These are phyloP conservation scores for Pyrrhosoma nymphula DNA, from an alignment of 2,888 invertebrate species.

Conservation along the genomic window DNA sequence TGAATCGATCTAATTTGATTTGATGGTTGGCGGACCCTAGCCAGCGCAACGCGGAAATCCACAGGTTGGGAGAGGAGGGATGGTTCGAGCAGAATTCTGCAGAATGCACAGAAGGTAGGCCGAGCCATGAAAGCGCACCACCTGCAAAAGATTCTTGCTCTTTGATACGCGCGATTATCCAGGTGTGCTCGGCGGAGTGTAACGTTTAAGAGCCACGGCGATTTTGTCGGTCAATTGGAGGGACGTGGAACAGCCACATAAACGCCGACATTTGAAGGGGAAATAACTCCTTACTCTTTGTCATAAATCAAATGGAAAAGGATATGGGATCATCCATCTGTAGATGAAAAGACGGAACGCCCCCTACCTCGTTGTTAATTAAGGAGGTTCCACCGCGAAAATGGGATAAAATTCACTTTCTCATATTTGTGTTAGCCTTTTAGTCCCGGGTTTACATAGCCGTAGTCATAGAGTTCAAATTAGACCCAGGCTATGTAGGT, in stretches of 20 bases:
- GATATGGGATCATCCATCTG: not conserved
- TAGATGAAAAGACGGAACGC: not conserved
- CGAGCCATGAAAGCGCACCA: not conserved
- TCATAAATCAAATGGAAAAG: not conserved
- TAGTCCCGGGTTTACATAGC: too few species aligned
- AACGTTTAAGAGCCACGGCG: not conserved
- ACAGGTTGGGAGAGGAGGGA: not conserved
- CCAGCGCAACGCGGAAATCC: too few species aligned
- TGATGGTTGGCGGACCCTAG: too few species aligned
- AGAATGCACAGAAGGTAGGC: not conserved
- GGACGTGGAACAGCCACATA: not conserved
- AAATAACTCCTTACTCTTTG: not conserved
- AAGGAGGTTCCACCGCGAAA: too few species aligned
- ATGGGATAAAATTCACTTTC: too few species aligned
- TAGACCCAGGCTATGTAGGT: too few species aligned
- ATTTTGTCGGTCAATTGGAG: not conserved
- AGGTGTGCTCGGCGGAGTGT: not conserved
- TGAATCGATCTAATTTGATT: too few species aligned
- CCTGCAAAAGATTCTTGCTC: not conserved
- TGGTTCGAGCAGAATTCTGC: not conserved
- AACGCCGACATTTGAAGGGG: not conserved
- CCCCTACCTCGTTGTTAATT: not conserved
- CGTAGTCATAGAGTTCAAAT: too few species aligned
- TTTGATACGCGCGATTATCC: conserved; percentile 7
- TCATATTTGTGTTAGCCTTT: too few species aligned